These are phyloP conservation scores for Aegotheles bennettii DNA, from an alignment of 2,113 vertebrate genomes.

Conservation along the genomic window DNA sequence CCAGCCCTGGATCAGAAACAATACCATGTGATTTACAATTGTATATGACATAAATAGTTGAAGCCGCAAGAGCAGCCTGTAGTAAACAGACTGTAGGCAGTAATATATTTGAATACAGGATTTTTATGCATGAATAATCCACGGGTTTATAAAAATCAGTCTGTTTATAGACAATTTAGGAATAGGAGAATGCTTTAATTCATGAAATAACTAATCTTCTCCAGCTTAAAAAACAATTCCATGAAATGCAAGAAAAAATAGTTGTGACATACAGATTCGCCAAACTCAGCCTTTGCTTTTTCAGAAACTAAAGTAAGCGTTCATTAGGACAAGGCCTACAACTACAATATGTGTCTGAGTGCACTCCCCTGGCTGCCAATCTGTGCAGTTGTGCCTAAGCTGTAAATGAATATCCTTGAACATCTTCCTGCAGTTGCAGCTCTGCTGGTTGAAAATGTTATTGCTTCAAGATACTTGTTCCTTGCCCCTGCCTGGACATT, in stretches of 20 bases:
- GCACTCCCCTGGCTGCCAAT: neutral
- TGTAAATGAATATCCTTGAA: neutral
- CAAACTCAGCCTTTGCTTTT: neutral
- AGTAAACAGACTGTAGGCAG: conserved; percentile 52
- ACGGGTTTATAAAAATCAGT: conserved; percentile 25
- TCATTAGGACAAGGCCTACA: neutral
- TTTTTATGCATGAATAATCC: conserved; percentile 46
- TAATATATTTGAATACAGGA: conserved; percentile 29
- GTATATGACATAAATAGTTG: conserved; percentile 7
- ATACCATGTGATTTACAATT: conserved; percentile 14
- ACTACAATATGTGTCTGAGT: neutral
- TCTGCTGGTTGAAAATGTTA: neutral
- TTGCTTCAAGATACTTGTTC: neutral
- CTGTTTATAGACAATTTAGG: conserved; percentile 31
- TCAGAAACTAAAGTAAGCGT: neutral
- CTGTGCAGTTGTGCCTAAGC: neutral
- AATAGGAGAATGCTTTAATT: neutral
- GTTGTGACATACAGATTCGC: neutral
- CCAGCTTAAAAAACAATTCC: neutral
- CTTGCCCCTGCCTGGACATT: neutral
- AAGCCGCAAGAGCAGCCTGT: conserved; percentile 17
- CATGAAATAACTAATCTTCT: neutral
- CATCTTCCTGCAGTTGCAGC: neutral
- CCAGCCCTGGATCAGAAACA: neutral
- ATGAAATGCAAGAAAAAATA: neutral